Percentiles rank a stretch among this genome's conserved stretches.
Conservation (phyloP, 35 echinoderm and acorn worm species). For the Acanthaster planci region DNA sequence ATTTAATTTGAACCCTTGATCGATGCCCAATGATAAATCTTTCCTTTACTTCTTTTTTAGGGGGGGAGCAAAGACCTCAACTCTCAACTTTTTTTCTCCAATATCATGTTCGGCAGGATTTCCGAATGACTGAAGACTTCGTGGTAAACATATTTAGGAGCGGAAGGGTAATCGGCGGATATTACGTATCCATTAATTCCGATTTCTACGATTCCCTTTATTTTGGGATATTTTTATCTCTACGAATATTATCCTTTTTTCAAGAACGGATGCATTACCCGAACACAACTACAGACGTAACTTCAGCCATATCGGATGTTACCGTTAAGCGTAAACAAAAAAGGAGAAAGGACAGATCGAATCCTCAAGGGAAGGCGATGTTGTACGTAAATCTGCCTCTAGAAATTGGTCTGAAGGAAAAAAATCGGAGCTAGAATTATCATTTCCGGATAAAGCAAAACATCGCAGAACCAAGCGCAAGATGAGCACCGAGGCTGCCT, state of each 20-base stretch:
- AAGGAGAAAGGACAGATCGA: background rate
- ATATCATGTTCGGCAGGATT: too few relatives aligned
- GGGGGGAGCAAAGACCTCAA: too few relatives aligned
- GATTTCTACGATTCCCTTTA: background rate
- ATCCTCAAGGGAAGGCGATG: slow-evolving; percentile 5
- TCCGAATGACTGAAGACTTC: too few relatives aligned
- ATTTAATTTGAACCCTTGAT: too few relatives aligned
- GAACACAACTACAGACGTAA: background rate
- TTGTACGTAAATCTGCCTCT: slow-evolving; percentile 26
- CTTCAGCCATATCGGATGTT: slow-evolving; percentile 26
- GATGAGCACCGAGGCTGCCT: background rate
- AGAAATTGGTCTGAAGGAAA: background rate
- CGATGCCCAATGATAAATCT: too few relatives aligned
- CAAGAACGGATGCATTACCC: background rate
- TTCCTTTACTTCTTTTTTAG: too few relatives aligned
- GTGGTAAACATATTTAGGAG: too few relatives aligned
- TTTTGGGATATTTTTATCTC: slow-evolving; percentile 1
- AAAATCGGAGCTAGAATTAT: slow-evolving; percentile 14
- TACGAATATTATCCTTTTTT: slow-evolving; percentile 9
- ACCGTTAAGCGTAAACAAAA: slow-evolving; percentile 1
- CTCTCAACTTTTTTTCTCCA: too few relatives aligned
- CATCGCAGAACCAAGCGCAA: background rate
- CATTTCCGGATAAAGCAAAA: slow-evolving; percentile 29
- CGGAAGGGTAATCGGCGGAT: background rate
- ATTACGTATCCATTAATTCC: slow-evolving; percentile 10